These are phyloP conservation scores for Dicyrtomina minuta DNA, from an alignment of 2,888 invertebrate species.

Conservation along the genomic window DNA sequence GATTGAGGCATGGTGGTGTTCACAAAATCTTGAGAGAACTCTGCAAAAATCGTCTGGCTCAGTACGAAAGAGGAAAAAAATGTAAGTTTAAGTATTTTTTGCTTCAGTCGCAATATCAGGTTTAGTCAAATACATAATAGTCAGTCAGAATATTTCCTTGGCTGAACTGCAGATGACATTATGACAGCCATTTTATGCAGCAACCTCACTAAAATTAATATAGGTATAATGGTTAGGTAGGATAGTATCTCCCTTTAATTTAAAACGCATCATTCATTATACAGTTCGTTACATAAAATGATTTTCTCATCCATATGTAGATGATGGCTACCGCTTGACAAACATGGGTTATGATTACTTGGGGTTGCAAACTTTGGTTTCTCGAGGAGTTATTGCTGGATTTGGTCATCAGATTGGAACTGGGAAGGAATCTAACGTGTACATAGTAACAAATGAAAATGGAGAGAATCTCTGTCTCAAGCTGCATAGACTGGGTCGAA, in stretches of 20 bases:
- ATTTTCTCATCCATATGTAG: too few species aligned
- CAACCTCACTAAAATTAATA: too few species aligned
- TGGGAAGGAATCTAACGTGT: slow-evolving; percentile 98
- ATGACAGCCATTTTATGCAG: too few species aligned
- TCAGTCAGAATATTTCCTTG: too few species aligned
- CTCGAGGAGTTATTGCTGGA: slow-evolving; percentile 73
- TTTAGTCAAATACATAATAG: too few species aligned
- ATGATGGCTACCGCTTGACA: slow-evolving; percentile 94
- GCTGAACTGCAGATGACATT: too few species aligned
- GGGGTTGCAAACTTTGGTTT: slow-evolving; percentile 82
- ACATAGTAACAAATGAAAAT: slow-evolving; percentile 79
- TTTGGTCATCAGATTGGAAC: slow-evolving; percentile 99
- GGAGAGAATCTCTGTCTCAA: slow-evolving; percentile 83
- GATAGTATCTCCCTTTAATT: too few species aligned
- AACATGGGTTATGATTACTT: slow-evolving; percentile 96
- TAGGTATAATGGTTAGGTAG: too few species aligned
- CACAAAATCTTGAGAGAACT: slow-evolving; percentile 86
- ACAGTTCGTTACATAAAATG: too few species aligned
- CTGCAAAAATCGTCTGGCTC: slow-evolving; percentile 84
- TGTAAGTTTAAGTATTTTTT: too few species aligned
- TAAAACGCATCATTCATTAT: too few species aligned
- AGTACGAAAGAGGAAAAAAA: slow-evolving; percentile 90
- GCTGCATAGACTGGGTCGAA: slow-evolving; percentile 86
- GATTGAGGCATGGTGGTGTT: slow-evolving; percentile 87
- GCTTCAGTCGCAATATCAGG: too few species aligned